Evolutionary conservation across 2,888 invertebrate species (phyloP).

Genomic region (Oligia latruncula): DNA sequence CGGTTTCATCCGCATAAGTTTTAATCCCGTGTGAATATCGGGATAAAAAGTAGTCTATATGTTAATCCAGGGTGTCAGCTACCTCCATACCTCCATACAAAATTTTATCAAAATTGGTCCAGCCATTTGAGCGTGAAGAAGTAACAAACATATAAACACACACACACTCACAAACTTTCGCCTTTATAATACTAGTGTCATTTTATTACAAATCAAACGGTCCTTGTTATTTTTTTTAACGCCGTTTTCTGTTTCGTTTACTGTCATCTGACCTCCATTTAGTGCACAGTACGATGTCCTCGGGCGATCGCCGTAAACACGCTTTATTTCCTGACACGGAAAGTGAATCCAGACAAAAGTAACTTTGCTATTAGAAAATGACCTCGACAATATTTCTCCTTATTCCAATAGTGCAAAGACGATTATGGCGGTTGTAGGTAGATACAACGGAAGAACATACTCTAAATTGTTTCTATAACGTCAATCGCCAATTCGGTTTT

Average conservation of each 20-base stretch:
- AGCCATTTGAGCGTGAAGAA: no score
- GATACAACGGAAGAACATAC: not conserved
- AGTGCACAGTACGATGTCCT: not conserved
- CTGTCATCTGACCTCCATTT: not conserved
- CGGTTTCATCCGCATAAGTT: no score
- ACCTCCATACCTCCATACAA: no score
- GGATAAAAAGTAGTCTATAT: no score
- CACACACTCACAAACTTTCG: no score
- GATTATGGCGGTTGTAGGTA: not conserved
- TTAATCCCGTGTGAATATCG: no score
- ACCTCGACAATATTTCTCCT: not conserved
- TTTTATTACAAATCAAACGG: constrained; percentile 42
- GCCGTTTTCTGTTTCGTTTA: constrained; percentile 52
- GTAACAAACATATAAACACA: no score
- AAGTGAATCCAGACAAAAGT: not conserved
- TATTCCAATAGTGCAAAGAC: not conserved
- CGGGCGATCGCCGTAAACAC: not conserved
- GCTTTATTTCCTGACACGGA: not conserved
- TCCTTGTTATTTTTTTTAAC: constrained; percentile 37
- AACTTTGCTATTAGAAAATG: constrained; percentile 16
- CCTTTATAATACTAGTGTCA: no score
- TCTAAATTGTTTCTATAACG: constrained; percentile 16
- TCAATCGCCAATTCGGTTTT: constrained; percentile 38
- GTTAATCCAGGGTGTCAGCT: no score
- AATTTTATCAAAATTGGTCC: no score